Conservation (phyloP, 2,888 invertebrate species). For the Argyra leucocephala region DNA sequence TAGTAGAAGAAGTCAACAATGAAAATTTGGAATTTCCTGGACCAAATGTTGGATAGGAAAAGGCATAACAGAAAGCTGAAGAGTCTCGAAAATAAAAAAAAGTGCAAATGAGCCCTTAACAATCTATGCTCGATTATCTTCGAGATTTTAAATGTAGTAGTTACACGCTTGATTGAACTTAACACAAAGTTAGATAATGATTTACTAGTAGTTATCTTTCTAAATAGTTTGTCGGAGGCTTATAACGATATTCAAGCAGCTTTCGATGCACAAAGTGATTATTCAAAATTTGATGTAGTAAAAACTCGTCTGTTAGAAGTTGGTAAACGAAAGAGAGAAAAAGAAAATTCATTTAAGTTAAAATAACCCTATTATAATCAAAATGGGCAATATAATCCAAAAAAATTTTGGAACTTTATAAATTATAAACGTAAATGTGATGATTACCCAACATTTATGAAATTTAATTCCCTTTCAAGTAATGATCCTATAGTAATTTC, state of each 20-base stretch:
- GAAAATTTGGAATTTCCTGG: conserved; percentile 15
- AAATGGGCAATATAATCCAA: too few species aligned
- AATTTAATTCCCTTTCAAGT: too few species aligned
- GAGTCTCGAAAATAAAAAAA: conserved; percentile 13
- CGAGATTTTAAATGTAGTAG: conserved; percentile 15
- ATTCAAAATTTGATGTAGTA: neutral
- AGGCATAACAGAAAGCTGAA: conserved; percentile 12
- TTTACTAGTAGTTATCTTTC: conserved; percentile 9
- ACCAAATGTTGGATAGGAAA: conserved; percentile 10
- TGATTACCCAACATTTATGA: too few species aligned
- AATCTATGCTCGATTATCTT: conserved; percentile 16
- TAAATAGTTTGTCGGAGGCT: conserved; percentile 15
- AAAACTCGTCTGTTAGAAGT: conserved; percentile 12
- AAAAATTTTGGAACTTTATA: too few species aligned
- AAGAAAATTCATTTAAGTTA: too few species aligned
- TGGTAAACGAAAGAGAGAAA: conserved; percentile 12
- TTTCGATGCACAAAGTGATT: conserved; percentile 15
- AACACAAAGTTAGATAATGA: conserved; percentile 16
- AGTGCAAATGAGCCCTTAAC: conserved; percentile 10
- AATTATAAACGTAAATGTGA: too few species aligned
- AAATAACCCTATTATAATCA: too few species aligned
- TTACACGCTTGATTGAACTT: conserved; percentile 9
- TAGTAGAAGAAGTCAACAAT: conserved; percentile 16
- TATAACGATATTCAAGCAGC: conserved; percentile 17
- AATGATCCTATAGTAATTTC: too few species aligned